Evolutionary conservation across 1,140 invertebrate species (phyloP).

Genomic region (Anoplophora glabripennis): DNA sequence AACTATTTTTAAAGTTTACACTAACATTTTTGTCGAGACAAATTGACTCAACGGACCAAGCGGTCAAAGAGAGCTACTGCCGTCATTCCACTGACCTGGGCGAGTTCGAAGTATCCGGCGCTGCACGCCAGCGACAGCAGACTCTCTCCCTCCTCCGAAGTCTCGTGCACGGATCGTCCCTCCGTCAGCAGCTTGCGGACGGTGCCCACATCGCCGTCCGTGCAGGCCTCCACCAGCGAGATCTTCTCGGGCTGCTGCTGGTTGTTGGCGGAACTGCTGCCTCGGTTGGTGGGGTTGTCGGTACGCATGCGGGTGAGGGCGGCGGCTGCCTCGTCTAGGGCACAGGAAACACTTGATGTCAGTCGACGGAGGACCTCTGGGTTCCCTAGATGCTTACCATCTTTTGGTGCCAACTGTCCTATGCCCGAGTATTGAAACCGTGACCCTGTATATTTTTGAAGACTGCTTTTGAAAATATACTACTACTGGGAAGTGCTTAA

Average conservation of each 20-base stretch:
- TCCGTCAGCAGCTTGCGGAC: constrained; percentile 87
- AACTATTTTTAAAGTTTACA: no score
- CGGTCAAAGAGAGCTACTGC: background rate
- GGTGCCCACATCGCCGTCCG: constrained; percentile 87
- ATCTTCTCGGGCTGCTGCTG: constrained; percentile 51
- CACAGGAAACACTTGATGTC: constrained; percentile 87
- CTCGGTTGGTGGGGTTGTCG: constrained; percentile 61
- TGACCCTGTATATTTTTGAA: background rate
- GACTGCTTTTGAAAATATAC: no score
- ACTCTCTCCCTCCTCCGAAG: constrained; percentile 90
- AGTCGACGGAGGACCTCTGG: constrained; percentile 79
- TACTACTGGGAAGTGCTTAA: no score
- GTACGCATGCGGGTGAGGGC: constrained; percentile 91
- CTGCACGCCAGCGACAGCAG: constrained; percentile 88
- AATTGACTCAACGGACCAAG: background rate
- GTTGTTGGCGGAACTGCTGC: constrained; percentile 7
- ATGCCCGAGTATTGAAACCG: constrained; percentile 57
- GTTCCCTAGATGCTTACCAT: constrained; percentile 75
- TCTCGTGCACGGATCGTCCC: constrained; percentile 86
- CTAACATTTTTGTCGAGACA: no score
- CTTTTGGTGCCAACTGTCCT: constrained; percentile 70
- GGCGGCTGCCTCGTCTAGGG: constrained; percentile 92
- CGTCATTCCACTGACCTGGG: constrained; percentile 61
- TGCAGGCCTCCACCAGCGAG: constrained; percentile 84
- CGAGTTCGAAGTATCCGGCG: constrained; percentile 90